Conservation (phyloP, 2,888 invertebrate genomes). For the Clivina fossor region DNA sequence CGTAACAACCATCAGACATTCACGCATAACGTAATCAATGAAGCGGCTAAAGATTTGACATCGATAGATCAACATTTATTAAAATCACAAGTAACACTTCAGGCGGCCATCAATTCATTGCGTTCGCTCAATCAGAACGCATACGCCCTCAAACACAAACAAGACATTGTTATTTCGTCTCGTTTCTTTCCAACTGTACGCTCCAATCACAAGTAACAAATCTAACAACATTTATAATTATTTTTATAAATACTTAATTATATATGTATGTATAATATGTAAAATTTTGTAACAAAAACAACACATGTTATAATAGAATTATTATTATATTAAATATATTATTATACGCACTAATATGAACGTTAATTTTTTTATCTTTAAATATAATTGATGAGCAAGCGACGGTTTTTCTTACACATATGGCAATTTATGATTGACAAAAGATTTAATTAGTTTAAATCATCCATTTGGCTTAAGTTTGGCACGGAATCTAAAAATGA, state of each 20-base stretch:
- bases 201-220: conserved; percentile 7
- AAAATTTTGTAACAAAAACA: too few species aligned
- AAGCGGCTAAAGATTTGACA: conserved; percentile 47
- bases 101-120: conserved; percentile 49
- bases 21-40: conserved; percentile 43
- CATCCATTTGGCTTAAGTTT: too few species aligned
- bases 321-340: not conserved
- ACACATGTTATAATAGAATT: too few species aligned
- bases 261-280: too few species aligned
- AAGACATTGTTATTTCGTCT: conserved; percentile 47
- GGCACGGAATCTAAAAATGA: too few species aligned
- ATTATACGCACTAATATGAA: not conserved
- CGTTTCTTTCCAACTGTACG: conserved; percentile 48
- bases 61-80: conserved; percentile 49
- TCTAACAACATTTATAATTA: not conserved
- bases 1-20: conserved; percentile 45
- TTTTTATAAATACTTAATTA: not conserved
- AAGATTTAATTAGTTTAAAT: too few species aligned
- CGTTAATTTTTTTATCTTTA: too few species aligned
- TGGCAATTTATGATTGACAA: too few species aligned
- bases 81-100: conserved; percentile 50
- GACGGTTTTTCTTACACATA: too few species aligned
- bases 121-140: conserved; percentile 48
- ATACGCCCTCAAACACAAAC: conserved; percentile 46
- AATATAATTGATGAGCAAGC: too few species aligned